Evolutionary conservation across 2,113 vertebrate species (phyloP).

Genomic region (Syngnathus floridae): DNA sequence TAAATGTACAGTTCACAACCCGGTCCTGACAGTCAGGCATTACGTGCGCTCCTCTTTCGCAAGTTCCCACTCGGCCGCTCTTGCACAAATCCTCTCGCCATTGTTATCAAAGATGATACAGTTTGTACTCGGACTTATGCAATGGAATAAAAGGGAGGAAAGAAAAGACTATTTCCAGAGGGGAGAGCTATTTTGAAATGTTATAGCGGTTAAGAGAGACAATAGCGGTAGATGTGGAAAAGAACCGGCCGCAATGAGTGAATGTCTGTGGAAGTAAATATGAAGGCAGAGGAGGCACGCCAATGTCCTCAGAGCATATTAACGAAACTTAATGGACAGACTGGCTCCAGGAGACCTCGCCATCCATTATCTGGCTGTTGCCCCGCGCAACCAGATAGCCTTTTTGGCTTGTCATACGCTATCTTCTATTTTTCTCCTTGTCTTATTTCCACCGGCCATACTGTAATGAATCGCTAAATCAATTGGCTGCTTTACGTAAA

Average conservation of each 20-base stretch:
- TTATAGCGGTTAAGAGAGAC: conserved; percentile 8
- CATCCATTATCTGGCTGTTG: conserved; percentile 73
- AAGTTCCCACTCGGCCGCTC: conserved; percentile 42
- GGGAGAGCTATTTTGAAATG: conserved; percentile 1
- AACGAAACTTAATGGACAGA: conserved; percentile 73
- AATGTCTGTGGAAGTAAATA: conserved; percentile 63
- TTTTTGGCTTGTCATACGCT: conserved; percentile 37
- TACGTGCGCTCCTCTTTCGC: conserved; percentile 34
- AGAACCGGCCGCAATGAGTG: conserved; percentile 42
- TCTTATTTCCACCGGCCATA: conserved; percentile 44
- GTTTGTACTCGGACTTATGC: conserved; percentile 22
- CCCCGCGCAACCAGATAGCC: conserved; percentile 52
- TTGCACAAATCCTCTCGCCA: conserved; percentile 11
- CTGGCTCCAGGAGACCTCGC: conserved; percentile 66
- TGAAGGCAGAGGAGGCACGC: conserved; percentile 62
- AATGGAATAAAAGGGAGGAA: conserved; percentile 8
- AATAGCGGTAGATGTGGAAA: conserved; percentile 21
- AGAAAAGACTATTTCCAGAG: background rate
- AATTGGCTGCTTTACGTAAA: conserved; percentile 37
- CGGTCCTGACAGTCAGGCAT: background rate
- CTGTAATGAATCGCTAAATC: conserved; percentile 51
- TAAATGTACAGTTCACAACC: conserved; percentile 39
- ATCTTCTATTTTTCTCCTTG: conserved; percentile 37
- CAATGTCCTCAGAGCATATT: conserved; percentile 69
- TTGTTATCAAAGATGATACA: background rate